Evolutionary conservation across 2,888 invertebrate genomes (phyloP).

Genomic region (Tholera decimalis): DNA sequence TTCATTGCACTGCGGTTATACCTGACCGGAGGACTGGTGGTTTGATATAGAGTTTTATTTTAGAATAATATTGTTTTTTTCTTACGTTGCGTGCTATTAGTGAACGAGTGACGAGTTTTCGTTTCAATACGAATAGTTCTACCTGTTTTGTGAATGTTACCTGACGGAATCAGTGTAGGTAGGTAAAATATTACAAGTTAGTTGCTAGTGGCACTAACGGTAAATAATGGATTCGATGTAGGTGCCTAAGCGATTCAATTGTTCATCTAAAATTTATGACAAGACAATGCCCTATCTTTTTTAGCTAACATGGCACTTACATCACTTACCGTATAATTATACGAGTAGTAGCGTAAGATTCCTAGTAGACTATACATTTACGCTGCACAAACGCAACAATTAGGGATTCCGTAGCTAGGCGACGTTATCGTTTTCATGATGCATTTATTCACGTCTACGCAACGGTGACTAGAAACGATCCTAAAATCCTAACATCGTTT

Average conservation of each 20-base stretch:
- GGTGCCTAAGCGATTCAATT: neutral
- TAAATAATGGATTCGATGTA: no score
- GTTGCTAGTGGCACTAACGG: neutral
- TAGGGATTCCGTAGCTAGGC: no score
- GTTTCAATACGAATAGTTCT: neutral
- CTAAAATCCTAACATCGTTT: neutral
- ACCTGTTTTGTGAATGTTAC: conserved; percentile 1
- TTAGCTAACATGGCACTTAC: neutral
- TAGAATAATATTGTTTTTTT: neutral
- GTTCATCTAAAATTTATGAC: neutral
- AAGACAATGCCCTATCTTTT: neutral
- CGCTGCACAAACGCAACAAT: neutral
- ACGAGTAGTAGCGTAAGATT: neutral
- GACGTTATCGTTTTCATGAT: no score
- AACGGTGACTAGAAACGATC: neutral
- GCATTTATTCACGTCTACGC: neutral
- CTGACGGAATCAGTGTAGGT: neutral
- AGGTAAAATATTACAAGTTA: neutral
- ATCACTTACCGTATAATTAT: neutral
- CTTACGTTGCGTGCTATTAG: neutral
- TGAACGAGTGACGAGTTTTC: neutral
- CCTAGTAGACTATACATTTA: neutral
- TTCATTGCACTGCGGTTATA: conserved; percentile 58
- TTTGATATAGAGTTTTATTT: conserved; percentile 3
- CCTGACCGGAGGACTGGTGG: conserved; percentile 16